Evolutionary conservation across 2,113 vertebrate species (phyloP).

Genomic region (Benitochromis conjunctus): DNA sequence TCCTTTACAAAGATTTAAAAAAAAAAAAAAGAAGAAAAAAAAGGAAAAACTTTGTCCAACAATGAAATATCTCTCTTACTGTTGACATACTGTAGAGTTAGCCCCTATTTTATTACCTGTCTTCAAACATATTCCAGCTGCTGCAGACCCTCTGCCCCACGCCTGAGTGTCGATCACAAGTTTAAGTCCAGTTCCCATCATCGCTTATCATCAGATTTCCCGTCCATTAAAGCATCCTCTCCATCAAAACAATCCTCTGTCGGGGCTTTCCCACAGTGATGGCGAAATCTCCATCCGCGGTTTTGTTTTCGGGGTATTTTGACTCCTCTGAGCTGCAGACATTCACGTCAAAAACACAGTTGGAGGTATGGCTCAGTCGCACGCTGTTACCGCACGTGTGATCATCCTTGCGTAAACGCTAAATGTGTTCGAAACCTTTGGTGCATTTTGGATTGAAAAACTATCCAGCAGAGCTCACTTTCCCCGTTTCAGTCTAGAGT

Average conservation of each 20-base stretch:
- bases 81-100: neutral
- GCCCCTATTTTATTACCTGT: neutral
- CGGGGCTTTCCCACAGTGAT: neutral
- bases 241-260: neutral
- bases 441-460: neutral
- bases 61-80: neutral
- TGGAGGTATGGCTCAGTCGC: constrained; percentile 1
- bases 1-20: neutral
- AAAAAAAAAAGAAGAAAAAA: neutral
- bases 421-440: neutral
- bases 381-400: neutral
- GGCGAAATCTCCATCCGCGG: neutral
- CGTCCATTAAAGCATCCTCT: neutral
- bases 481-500: constrained; percentile 1
- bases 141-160: neutral
- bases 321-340: constrained; percentile 14
- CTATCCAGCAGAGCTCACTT: neutral
- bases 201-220: neutral
- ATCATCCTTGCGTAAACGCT: neutral
- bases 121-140: neutral
- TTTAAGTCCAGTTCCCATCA: neutral
- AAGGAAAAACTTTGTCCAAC: neutral
- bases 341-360: neutral
- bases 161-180: neutral
- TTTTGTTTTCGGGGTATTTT: constrained; percentile 23